Conservation (phyloP, 2,113 vertebrate species). For the Myiopsitta monachus region DNA sequence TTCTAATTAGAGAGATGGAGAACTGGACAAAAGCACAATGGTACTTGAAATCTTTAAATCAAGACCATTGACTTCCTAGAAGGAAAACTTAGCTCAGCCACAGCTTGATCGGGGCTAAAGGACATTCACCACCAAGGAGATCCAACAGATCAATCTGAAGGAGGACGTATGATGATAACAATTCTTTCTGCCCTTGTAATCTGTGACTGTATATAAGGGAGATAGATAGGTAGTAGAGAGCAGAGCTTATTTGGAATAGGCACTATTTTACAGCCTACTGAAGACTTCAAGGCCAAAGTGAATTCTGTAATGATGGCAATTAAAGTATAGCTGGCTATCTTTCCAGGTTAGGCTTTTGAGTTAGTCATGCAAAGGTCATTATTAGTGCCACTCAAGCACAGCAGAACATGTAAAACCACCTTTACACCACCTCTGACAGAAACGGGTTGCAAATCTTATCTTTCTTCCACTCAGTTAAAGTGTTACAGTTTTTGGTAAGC, state of each 20-base stretch:
- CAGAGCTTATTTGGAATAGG: neutral
- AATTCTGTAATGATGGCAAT: conserved; percentile 28
- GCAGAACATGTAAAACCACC: conserved; percentile 19
- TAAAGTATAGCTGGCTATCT: conserved; percentile 23
- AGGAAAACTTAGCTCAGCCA: neutral
- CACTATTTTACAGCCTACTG: conserved; percentile 9
- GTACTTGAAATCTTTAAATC: neutral
- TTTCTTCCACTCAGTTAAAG: neutral
- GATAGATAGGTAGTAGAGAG: neutral
- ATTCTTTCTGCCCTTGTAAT: conserved; percentile 10
- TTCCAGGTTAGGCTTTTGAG: neutral
- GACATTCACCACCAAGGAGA: neutral
- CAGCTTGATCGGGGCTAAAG: neutral
- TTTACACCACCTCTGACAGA: conserved; percentile 25
- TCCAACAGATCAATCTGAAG: neutral
- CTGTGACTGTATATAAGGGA: neutral
- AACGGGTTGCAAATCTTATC: neutral
- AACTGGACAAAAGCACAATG: neutral
- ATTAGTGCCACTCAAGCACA: conserved; percentile 28
- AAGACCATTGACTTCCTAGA: neutral
- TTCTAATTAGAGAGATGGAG: neutral
- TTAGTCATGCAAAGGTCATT: conserved; percentile 29
- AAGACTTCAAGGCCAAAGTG: conserved; percentile 29
- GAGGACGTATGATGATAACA: neutral
- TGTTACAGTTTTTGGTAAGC: neutral